Evolutionary conservation across 1,140 invertebrate species (phyloP), one percentile per base, ranked within the genome.

Genomic region (Drosophila busckii): DNA sequence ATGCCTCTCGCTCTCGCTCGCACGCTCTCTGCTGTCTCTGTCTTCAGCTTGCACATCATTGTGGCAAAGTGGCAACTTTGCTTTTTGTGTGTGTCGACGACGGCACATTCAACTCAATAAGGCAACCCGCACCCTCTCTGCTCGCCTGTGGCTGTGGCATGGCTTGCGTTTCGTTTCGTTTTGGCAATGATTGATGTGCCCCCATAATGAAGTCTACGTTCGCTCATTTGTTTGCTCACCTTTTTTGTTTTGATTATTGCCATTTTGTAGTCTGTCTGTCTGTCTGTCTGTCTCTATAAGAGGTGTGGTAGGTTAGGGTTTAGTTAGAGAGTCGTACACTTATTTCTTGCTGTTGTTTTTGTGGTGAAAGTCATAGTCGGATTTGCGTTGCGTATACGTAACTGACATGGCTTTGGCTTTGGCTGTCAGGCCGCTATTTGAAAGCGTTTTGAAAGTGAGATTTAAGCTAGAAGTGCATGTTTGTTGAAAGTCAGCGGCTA

Each of bases 301-400:
- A 78, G 73, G 73, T 78, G 73, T 78, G 73, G 73, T 78, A 78
- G 73, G 73, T 78, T 78, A 78, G 73, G 73, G 68, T 50, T 61
- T 80, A 58, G 23, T 22, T 56, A 32, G 8, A 35, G 25, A 16
- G 26, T 55, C 31, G 3, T 15, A 29, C 25, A 20, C 34, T 16
- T 41, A 29, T 35, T 15, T 45, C 17, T 44, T 10, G 5, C 9
- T 28, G 6, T 20, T 10, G n/a, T 28, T 22, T 44, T 8, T 9
- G 52, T 17, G 61, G 61, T 64, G 61, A 64, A 64, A 64, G 61
- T 64, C 60, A 59, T 59, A 54, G 56, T 40, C 56, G 35, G 50
- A 55, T 48, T 44, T 62, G 50, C 20, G 2, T 10, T 40, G 10
- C 37, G 37, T 40, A 41, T 41, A 41, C 37, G 37, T 41, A 41